Base-by-base conservation (phyloP, 1,140 invertebrate species). In the Chrysopa pallens region DNA sequence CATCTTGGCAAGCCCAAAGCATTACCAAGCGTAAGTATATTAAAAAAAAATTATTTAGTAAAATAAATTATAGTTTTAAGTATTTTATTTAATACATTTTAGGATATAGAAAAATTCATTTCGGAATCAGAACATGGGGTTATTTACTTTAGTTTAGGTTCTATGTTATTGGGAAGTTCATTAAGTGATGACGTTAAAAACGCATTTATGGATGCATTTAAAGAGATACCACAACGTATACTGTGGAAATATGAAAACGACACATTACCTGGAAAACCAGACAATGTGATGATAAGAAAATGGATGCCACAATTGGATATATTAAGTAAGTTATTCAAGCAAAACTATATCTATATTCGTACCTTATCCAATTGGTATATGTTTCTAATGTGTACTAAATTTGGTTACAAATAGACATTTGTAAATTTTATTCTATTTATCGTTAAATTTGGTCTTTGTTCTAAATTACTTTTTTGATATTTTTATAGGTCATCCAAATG, bases 21-120 rank as follows among this genome's bases (percentile, higher is more conserved):
- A 23, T 23, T 23, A 23, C 17, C 17, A 23, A 23, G 17, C 17
- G 17, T 23, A 23, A 23, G 17, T n/a, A n/a, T n/a, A n/a, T n/a
- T n/a, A n/a, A n/a, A n/a, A n/a, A n/a, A n/a, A n/a, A n/a, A n/a
- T n/a, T n/a, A n/a, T n/a, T n/a, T n/a, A n/a, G n/a, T n/a, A n/a
- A n/a, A n/a, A n/a, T n/a, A n/a, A n/a, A n/a, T n/a, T n/a, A n/a
- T n/a, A n/a, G n/a, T n/a, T n/a, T n/a, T n/a, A n/a, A n/a, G n/a
- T n/a, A n/a, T n/a, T n/a, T n/a, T n/a, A n/a, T 23, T 23, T 23
- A 3, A 23, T 23, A 23, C 2, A 23, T 59, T 63, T 41, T 55
- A 80, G 74, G 74, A 78, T 37, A 48, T 83, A 9, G 64, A 76
- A 49, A 71, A 73, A 41, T 75, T 76, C 57, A 56, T 82, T 31